These are phyloP conservation scores for Belonocnema kinseyi DNA, from an alignment of 1,140 invertebrate genomes.

Conservation along the genomic window DNA sequence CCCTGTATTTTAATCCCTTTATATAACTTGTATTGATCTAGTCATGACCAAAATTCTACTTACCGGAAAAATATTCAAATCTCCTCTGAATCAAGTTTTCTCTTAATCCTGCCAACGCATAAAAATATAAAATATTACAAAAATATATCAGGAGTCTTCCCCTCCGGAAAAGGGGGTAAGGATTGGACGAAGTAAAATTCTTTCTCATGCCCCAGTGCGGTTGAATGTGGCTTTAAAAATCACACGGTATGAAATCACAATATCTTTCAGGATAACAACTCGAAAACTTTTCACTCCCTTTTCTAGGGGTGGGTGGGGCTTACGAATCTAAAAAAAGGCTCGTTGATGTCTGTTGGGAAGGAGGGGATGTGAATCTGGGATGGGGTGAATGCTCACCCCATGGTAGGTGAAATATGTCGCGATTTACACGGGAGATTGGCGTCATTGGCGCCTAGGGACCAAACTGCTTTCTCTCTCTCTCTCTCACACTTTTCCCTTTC, in stretches of 20 bases:
- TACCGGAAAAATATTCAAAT: not conserved
- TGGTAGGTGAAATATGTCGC: slow-evolving; percentile 74
- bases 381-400: slow-evolving; percentile 44
- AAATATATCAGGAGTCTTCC: not conserved
- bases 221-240: slow-evolving; percentile 33
- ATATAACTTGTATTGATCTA: too few relatives aligned
- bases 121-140: slow-evolving; percentile 27
- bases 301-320: slow-evolving; percentile 8
- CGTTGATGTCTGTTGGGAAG: slow-evolving; percentile 32
- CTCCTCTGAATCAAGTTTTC: not conserved
- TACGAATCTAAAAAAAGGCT: slow-evolving; percentile 38
- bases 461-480: slow-evolving; percentile 41
- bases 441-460: slow-evolving; percentile 72
- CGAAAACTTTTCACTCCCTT: slow-evolving; percentile 55
- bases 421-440: slow-evolving; percentile 75
- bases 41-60: too few relatives aligned
- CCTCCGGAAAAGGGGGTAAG: not conserved
- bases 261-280: slow-evolving; percentile 56
- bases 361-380: slow-evolving; percentile 25
- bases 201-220: slow-evolving; percentile 21
- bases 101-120: not conserved
- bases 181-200: slow-evolving; percentile 22
- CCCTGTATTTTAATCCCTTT: too few relatives aligned
- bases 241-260: slow-evolving; percentile 40
- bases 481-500: not conserved